Percentiles rank a stretch among this genome's conserved stretches.
phyloP scores from a whole-genome alignment of 2,113 vertebrate species.

The Rutilus rutilus region DNA sequence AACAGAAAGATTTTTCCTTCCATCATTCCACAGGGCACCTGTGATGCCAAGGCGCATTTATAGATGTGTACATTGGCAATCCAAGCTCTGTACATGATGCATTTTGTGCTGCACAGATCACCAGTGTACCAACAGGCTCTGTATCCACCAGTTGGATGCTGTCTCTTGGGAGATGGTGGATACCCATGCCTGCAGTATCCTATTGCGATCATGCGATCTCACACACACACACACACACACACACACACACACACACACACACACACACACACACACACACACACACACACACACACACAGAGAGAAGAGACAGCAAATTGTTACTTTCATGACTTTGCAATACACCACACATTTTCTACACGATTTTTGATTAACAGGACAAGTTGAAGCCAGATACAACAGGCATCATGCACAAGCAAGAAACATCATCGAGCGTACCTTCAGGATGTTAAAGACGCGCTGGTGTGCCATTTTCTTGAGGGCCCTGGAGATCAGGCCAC shows the following conservation, averaged over 20 bases:
- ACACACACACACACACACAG: too few species aligned
- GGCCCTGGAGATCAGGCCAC: slow-evolving; percentile 32
- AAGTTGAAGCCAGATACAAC: too few species aligned
- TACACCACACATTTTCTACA: not conserved
- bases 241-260: too few species aligned
- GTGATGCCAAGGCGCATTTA: not conserved
- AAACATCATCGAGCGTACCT: slow-evolving; percentile 12
- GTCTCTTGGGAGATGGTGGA: slow-evolving; percentile 23
- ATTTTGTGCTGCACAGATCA: not conserved
- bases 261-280: too few species aligned
- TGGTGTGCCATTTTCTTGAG: slow-evolving; percentile 21
- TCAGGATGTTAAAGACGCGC: slow-evolving; percentile 19
- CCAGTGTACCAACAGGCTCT: slow-evolving; percentile 15
- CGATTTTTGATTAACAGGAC: not conserved
- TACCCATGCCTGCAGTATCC: slow-evolving; percentile 21
- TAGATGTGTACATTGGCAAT: slow-evolving; percentile 27
- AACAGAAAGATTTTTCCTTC: not conserved
- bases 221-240: too few species aligned
- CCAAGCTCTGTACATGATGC: slow-evolving; percentile 32
- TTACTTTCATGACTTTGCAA: not conserved
- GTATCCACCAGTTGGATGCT: slow-evolving; percentile 13
- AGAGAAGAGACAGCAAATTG: not conserved
- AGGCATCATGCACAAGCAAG: not conserved
- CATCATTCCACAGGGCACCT: not conserved
- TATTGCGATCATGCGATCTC: slow-evolving; percentile 13